phyloP scores from a whole-genome alignment of 2,888 invertebrate genomes.

The Spodoptera exigua region DNA sequence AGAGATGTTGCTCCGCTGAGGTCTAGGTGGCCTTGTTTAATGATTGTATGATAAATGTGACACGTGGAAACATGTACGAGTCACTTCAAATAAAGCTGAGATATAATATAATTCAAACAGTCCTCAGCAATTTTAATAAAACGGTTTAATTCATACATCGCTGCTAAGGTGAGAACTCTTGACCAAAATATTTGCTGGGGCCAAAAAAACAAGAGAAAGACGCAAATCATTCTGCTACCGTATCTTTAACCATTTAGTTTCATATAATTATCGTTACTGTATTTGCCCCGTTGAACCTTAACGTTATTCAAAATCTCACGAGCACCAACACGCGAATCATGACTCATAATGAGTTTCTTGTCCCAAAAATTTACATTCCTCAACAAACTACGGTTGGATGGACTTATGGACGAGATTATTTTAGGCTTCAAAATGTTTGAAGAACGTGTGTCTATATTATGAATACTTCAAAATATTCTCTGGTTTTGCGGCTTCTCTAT shows the following conservation, averaged over 20 bases:
- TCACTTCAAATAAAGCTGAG: too few relatives aligned
- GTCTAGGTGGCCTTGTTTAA: slow-evolving; percentile 2
- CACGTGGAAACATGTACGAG: too few relatives aligned
- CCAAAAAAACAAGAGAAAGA: slow-evolving; percentile 5
- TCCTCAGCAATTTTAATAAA: background rate
- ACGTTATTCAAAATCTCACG: slow-evolving; percentile 36
- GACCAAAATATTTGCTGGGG: background rate
- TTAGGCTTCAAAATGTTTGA: slow-evolving; percentile 21
- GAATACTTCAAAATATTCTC: too few relatives aligned
- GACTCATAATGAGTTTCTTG: slow-evolving; percentile 54
- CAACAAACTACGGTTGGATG: slow-evolving; percentile 10
- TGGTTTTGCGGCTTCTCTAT: too few relatives aligned
- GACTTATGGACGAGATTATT: slow-evolving; percentile 35
- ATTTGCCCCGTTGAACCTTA: slow-evolving; percentile 38
- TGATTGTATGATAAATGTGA: background rate
- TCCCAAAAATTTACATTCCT: slow-evolving; percentile 47
- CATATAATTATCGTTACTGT: slow-evolving; percentile 34
- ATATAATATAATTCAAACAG: background rate
- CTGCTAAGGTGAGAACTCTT: background rate
- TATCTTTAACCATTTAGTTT: slow-evolving; percentile 18
- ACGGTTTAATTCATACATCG: background rate
- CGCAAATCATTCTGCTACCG: slow-evolving; percentile 29
- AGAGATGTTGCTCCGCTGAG: slow-evolving; percentile 35
- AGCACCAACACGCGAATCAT: slow-evolving; percentile 44
- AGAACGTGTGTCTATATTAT: too few relatives aligned